phyloP scores from a whole-genome alignment of 2,888 invertebrate species.

The Acronicta psi region DNA sequence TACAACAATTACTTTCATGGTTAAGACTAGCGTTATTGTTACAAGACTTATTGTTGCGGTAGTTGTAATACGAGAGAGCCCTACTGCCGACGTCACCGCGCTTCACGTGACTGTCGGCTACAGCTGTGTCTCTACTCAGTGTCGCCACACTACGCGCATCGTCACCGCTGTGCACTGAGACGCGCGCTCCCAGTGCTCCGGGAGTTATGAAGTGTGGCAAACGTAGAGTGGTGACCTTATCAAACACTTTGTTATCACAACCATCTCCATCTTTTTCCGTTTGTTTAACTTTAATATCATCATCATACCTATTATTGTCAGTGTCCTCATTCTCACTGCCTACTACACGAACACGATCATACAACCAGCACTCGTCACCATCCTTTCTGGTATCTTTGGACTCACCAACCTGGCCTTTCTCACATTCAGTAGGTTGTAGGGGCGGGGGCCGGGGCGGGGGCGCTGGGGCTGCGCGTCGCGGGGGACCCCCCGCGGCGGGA shows the following conservation, averaged over 20 bases:
- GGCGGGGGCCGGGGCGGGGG: background rate
- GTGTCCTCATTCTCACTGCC: too few relatives aligned
- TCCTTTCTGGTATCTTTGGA: too few relatives aligned
- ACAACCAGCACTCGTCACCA: too few relatives aligned
- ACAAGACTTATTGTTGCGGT: conserved; percentile 1
- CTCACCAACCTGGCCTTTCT: too few relatives aligned
- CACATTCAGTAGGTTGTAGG: too few relatives aligned
- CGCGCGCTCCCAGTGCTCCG: background rate
- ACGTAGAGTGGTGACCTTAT: background rate
- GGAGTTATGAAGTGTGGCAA: background rate
- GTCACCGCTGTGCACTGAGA: background rate
- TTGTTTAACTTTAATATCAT: background rate
- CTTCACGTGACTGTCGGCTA: background rate
- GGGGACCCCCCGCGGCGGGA: conserved; percentile 41
- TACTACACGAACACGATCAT: too few relatives aligned
- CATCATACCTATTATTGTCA: background rate
- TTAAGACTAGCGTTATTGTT: background rate
- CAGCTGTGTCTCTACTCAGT: background rate
- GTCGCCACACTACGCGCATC: too few relatives aligned
- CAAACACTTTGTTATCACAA: too few relatives aligned
- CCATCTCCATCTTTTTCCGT: background rate
- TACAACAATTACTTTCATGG: conserved; percentile 2
- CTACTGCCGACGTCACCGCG: conserved; percentile 5
- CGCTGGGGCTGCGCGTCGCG: conserved; percentile 8
- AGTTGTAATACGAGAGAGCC: conserved; percentile 1